phyloP scores from a whole-genome alignment of 2,113 vertebrate genomes.

The Muntiacus muntjak region DNA sequence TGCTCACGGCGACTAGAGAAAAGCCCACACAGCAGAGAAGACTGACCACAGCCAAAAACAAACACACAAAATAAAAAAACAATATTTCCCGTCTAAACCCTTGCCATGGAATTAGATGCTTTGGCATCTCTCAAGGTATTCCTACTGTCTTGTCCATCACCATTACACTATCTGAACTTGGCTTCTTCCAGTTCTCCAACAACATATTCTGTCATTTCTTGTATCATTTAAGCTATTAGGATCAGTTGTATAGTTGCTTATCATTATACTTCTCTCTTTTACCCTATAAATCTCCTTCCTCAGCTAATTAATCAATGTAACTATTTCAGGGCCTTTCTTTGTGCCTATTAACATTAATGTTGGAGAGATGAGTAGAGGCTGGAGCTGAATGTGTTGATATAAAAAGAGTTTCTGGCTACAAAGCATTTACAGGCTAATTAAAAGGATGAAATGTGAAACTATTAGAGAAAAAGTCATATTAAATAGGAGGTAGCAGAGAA shows the following conservation, averaged over 20 bases:
- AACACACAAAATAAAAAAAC: not conserved
- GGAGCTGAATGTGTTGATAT: not conserved
- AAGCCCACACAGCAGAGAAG: not conserved
- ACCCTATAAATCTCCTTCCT: not conserved
- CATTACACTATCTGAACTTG: not conserved
- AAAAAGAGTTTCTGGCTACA: not conserved
- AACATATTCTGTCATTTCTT: not conserved
- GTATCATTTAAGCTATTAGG: not conserved
- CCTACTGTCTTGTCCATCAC: not conserved
- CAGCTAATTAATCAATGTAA: constrained; percentile 7
- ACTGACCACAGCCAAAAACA: not conserved
- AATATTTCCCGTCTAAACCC: not conserved
- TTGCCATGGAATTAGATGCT: not conserved
- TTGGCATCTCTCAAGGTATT: not conserved
- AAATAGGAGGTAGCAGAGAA: not conserved
- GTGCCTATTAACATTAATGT: not conserved
- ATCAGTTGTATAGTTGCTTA: not conserved
- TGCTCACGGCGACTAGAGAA: not conserved
- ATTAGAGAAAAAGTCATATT: not conserved
- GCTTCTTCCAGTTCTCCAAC: not conserved
- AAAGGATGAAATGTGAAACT: not conserved
- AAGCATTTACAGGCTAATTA: constrained; percentile 13
- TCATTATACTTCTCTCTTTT: constrained; percentile 7
- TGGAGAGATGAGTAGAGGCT: not conserved
- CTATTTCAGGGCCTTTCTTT: not conserved